Evolutionary conservation across 2,113 vertebrate species (phyloP).

Genomic region (Peromyscus polionotus): DNA sequence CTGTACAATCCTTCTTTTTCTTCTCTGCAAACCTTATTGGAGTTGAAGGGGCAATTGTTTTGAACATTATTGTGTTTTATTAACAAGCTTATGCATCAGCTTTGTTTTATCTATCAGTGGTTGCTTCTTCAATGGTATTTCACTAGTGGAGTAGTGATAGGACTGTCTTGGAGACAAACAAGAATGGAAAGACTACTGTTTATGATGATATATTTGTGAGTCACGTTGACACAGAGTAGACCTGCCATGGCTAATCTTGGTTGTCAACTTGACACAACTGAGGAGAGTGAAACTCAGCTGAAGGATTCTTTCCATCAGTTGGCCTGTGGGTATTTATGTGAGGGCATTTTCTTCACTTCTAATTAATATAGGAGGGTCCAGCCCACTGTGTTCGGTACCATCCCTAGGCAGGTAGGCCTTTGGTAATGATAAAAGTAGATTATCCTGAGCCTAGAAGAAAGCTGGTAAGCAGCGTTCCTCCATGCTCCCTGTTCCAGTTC

Average conservation of each 20-base stretch:
- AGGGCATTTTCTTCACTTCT: no score
- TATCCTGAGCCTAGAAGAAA: no score
- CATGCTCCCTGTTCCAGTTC: no score
- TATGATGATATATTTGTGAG: no score
- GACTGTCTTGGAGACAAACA: background rate
- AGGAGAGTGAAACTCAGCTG: no score
- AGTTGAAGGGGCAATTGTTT: background rate
- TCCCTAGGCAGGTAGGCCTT: no score
- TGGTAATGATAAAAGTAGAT: no score
- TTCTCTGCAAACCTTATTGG: background rate
- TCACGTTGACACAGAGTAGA: background rate
- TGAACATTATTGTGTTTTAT: background rate
- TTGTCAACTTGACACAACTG: background rate
- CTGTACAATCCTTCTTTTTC: background rate
- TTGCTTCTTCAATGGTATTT: background rate
- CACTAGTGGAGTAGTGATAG: background rate
- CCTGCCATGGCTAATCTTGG: background rate
- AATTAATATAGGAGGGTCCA: no score
- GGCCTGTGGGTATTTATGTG: no score
- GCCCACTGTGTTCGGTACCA: no score
- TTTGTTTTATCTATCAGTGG: background rate
- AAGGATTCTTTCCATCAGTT: no score
- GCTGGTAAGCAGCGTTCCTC: no score
- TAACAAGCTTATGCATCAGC: background rate
- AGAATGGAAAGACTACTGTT: background rate